phyloP scores from a whole-genome alignment of 2,888 invertebrate species.

The Synergus itoensis region DNA sequence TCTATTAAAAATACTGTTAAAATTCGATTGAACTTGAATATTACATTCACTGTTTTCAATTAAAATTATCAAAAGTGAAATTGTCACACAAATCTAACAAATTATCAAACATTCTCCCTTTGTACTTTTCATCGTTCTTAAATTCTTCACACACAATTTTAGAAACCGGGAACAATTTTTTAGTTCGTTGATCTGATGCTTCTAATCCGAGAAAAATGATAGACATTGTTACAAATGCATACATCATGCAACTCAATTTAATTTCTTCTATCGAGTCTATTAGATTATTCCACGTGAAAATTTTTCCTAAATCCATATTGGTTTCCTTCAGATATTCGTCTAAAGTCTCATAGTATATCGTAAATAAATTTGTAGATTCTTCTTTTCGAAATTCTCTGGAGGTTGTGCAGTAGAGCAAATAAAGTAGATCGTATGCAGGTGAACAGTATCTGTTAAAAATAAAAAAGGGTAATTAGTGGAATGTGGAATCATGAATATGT shows the following conservation, averaged over 20 bases:
- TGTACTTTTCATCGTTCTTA: background rate
- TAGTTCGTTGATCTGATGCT: background rate
- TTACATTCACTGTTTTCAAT: background rate
- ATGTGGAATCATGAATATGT: too few species aligned
- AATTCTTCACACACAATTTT: background rate
- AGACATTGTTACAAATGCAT: background rate
- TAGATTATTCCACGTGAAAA: background rate
- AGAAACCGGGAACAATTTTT: background rate
- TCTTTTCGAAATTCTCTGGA: background rate
- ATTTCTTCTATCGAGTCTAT: background rate
- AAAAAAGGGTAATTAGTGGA: background rate
- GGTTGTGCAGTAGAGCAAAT: background rate
- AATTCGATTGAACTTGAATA: too few species aligned
- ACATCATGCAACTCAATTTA: background rate
- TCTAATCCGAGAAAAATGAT: background rate
- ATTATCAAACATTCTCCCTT: background rate
- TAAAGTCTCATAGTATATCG: background rate
- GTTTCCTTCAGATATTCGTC: background rate
- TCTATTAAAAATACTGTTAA: too few species aligned
- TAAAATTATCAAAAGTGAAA: background rate
- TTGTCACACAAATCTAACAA: background rate
- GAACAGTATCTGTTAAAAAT: conserved; percentile 6
- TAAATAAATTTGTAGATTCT: background rate
- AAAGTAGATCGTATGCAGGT: background rate
- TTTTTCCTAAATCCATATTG: background rate